Percentiles rank a stretch among this genome's conserved stretches.
phyloP scores from a whole-genome alignment of 1,140 invertebrate species.

The Zaprionus lachaisei region DNA sequence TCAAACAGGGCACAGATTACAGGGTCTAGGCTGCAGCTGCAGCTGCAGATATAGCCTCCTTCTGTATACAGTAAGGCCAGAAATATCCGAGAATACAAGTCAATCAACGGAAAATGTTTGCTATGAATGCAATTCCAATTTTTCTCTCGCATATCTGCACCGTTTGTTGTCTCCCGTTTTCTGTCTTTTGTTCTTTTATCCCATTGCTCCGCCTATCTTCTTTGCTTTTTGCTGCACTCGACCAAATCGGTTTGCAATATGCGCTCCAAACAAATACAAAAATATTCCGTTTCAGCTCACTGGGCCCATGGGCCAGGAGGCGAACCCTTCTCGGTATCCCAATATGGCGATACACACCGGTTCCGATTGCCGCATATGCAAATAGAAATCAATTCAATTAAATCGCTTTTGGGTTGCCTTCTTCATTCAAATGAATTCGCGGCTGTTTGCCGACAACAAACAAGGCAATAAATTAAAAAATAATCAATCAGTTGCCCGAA shows the following conservation, averaged over 20 bases:
- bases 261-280: neutral
- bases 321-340: neutral
- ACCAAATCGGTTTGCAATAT: slow-evolving; percentile 1
- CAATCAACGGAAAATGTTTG: slow-evolving; percentile 8
- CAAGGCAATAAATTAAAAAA: slow-evolving; percentile 10
- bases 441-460: neutral
- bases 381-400: slow-evolving; percentile 11
- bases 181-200: neutral
- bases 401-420: neutral
- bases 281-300: neutral
- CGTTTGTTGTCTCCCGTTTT: neutral
- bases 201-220: neutral
- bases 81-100: neutral
- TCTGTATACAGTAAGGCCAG: neutral
- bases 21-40: neutral
- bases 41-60: neutral
- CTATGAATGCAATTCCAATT: neutral
- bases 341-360: neutral
- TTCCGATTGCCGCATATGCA: neutral
- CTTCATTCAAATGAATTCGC: neutral
- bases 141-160: neutral
- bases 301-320: too few relatives aligned
- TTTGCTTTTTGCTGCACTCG: neutral
- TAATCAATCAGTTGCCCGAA: slow-evolving; percentile 3
- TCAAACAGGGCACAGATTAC: neutral